Percentiles rank a stretch among this genome's conserved stretches.
These are phyloP conservation scores for Dendrolimus punctatus DNA, from an alignment of 1,140 invertebrate genomes.

Conservation along the genomic window DNA sequence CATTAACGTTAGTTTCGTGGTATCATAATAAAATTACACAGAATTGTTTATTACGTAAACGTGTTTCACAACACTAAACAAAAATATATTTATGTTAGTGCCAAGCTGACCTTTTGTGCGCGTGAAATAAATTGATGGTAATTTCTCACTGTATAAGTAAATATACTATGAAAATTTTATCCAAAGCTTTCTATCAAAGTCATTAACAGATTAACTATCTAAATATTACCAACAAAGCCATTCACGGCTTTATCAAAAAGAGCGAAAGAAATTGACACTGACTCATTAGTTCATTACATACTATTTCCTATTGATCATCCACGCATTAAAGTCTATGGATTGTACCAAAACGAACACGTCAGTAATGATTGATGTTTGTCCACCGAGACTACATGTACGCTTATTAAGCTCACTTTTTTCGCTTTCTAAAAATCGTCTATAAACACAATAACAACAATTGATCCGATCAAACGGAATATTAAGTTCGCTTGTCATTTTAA, in stretches of 20 bases:
- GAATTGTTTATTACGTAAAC: constrained; percentile 1
- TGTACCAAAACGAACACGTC: constrained; percentile 35
- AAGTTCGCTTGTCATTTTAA: constrained; percentile 69
- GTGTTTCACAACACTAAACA: too few species aligned
- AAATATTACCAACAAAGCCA: constrained; percentile 17
- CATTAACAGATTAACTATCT: constrained; percentile 18
- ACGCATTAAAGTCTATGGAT: constrained; percentile 29
- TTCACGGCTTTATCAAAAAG: constrained; percentile 15
- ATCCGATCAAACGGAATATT: constrained; percentile 69
- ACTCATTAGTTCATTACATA: constrained; percentile 26
- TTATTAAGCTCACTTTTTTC: constrained; percentile 37
- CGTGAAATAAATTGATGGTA: too few species aligned
- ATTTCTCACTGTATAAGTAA: too few species aligned
- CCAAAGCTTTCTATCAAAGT: constrained; percentile 20
- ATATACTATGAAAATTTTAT: constrained; percentile 6
- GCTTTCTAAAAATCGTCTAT: constrained; percentile 55
- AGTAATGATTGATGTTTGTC: constrained; percentile 55
- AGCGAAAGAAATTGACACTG: constrained; percentile 8
- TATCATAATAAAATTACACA: constrained; percentile 8
- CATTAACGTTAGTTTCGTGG: constrained; percentile 12
- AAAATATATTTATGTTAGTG: neutral
- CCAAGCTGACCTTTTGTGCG: neutral
- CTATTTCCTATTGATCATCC: constrained; percentile 41
- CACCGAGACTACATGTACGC: constrained; percentile 34
- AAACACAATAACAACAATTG: constrained; percentile 70